Evolutionary conservation across 2,888 invertebrate genomes (phyloP), one percentile per base, ranked within the genome.

Genomic region (Acrobasis consociella): DNA sequence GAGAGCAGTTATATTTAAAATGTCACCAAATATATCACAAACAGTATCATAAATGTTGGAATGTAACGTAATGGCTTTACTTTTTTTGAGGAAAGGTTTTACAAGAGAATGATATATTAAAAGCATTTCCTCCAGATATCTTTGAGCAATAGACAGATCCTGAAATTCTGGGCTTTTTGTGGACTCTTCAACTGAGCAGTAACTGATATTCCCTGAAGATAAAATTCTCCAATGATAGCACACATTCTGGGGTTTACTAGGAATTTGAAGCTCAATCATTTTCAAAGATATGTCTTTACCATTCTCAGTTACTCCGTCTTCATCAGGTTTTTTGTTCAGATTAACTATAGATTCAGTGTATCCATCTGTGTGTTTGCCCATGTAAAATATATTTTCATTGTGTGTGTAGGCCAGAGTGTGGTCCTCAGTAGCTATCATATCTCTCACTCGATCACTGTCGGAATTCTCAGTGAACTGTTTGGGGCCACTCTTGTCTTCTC

Each of bases 341-440:
- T 93, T 93, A 8, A 89, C 84, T 65, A 90, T 85, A 62, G 83
- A 74, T 63, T 89, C 88, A 65, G 92, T 91, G 65, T 83, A 91
- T 1, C 91, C 92, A 64, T 90, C 86, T 63, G 86, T 84, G 70
- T 94, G 93, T 81, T 95, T 95, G 1, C 96, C 96, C 83, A 95
- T 93, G 77, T 94, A 96, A 78, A 94, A 95, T 73, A 96, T 92
- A 74, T 94, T 94, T 72, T 95, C 94, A 80, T 94, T 93, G 72
- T 94, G 95, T 65, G 95, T 94, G 75, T 96, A 94, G 56, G 96
- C 91, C 60, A 95, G 79, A 64, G 96, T 95, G 76, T 95, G 95
- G 73, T 93, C 93, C 64, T 92, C 89, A 51, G 95, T 95, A 56
- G 95, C 94, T 69, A 94, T 94, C 77, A 95, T 89, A 72, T 95